Base-by-base conservation (phyloP, 2,888 invertebrate genomes). In the Cyclophora albipunctata region DNA sequence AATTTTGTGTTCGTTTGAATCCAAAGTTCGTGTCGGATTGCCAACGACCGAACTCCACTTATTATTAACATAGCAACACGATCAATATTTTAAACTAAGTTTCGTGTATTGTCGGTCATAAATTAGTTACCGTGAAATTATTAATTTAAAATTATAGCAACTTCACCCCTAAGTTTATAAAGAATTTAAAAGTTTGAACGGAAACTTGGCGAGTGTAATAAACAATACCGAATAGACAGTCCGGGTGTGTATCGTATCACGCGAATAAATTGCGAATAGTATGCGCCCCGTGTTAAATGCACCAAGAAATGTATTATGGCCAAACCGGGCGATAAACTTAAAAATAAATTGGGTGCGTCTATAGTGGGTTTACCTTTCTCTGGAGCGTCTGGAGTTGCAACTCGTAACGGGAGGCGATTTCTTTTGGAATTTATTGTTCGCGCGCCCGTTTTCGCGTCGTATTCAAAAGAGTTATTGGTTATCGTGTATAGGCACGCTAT, bases 291-390 rank as follows among this genome's bases (percentile, higher is more conserved):
- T 67, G 62, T 70, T 71, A 57, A 69, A 70, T 69, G 64, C 63
- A 55, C 54, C 57, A 60, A 64, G 66, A 69, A 69, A 77, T 76
- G 75, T 75, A 73, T 71, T 63, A 62, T 58, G 55, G 60, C 67
- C 65, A 71, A 74, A 49, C 70, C 63, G 51, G 64, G 65, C 73
- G 66, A 71, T 75, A 76, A 78, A 80, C 72, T 77, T 53, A 58
- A 68, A 66, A 76, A 74, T 76, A 74, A 78, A 77, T 78, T 74
- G 72, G 69, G 69, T 67, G 67, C 62, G 64, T 59, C 62, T 60
- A 65, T 73, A 71, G 71, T 67, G 46, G 66, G 50, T 61, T 37
- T 66, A 64, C 58, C 57, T 58, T 52, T 50, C 50, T 50, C 50
- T 47, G 47, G 46, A 56, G 55, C 53, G 52, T 54, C 53, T 49